Base-by-base conservation (phyloP, 2,888 invertebrate species). In the Xestia rhomboidea region DNA sequence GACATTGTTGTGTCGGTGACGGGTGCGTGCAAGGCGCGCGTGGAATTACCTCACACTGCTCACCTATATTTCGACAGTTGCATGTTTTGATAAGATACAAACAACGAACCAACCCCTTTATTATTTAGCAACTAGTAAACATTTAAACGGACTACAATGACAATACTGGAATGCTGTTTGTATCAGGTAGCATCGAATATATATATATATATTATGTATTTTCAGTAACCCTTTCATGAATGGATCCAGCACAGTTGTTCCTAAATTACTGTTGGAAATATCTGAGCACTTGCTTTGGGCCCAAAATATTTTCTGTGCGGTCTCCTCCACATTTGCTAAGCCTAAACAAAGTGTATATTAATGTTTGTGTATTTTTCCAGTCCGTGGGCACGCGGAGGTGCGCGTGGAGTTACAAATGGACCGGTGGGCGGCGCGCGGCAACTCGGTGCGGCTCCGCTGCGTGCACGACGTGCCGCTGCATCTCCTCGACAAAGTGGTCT, bases 401-500 rank as follows among this genome's bases (percentile, higher is more conserved):
- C 97, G 97, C 79, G 98, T 98, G 89, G 97, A 97, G 91, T 96
- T 98, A 89, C 97, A 97, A 90, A 97, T 97, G 94, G 98, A 97
- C 88, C 96, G 98, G 88, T 98, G 98, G 96, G 98, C 98, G 85
- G 97, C 98, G 81, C 97, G 97, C 88, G 98, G 98, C 75, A 97
- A 97, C 77, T 97, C 98, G 84, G 98, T 98, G 86, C 97, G 97
- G 68, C 96, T 98, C 84, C 97, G 97, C 91, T 98, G 98, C 96
- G 97, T 97, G 83, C 98, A 98, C 96, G 98, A 98, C 94, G 98
- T 98, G 79, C 97, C 97, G 68, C 97, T 97, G 66, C 97, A 98
- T 90, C 97, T 98, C 88, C 97, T 98, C 76, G 98, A 98, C 96
- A 98, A 98, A 95, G 98, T 98, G 89, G 98, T 98, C 93, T 98